phyloP scores from a whole-genome alignment of 2,113 vertebrate genomes.

The Saimiri boliviensis region DNA sequence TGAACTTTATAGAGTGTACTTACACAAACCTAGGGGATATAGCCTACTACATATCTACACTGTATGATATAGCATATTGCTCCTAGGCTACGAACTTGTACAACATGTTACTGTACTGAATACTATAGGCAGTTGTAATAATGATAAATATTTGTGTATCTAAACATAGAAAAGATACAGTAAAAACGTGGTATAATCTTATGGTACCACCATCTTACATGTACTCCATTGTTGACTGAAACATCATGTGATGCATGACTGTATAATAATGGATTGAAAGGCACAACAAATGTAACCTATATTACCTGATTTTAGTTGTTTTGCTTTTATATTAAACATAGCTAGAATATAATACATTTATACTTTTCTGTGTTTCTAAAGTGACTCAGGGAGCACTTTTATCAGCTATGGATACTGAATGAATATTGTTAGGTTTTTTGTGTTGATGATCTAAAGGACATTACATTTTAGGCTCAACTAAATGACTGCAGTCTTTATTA shows the following conservation, averaged over 20 bases:
- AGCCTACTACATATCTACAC: neutral
- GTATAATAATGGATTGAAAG: neutral
- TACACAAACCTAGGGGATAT: neutral
- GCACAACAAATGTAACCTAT: neutral
- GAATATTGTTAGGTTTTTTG: neutral
- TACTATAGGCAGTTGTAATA: neutral
- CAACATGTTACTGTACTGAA: neutral
- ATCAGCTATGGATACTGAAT: neutral
- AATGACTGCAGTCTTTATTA: neutral
- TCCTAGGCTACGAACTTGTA: no score
- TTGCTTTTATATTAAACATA: conserved; percentile 20
- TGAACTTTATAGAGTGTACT: neutral
- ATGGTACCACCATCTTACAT: neutral
- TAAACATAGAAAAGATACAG: neutral
- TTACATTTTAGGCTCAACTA: neutral
- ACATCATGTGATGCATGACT: neutral
- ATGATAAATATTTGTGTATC: neutral
- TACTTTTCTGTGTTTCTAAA: neutral
- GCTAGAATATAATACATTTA: neutral
- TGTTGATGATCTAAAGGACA: neutral
- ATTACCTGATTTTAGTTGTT: neutral
- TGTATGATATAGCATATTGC: no score
- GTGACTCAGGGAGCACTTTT: neutral
- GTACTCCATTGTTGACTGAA: neutral
- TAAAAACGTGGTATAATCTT: neutral